Percentiles rank a stretch among this genome's conserved stretches.
phyloP scores from a whole-genome alignment of 2,888 invertebrate genomes.

The Polyploca ridens region DNA sequence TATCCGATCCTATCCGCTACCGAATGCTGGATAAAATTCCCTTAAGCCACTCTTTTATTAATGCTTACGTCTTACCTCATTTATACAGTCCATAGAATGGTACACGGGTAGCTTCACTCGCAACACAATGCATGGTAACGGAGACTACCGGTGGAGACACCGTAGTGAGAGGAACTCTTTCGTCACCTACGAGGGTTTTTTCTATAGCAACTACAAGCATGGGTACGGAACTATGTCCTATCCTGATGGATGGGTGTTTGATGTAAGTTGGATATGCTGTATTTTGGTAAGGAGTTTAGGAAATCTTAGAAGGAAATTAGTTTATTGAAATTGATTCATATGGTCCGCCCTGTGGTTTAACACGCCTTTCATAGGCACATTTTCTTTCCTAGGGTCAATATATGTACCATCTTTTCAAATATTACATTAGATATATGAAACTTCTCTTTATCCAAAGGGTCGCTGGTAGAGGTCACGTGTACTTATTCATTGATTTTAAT shows the following conservation, averaged over 20 bases:
- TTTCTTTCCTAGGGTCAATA: too few relatives aligned
- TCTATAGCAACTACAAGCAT: slow-evolving; percentile 80
- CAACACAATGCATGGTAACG: slow-evolving; percentile 79
- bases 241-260: slow-evolving; percentile 69
- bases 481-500: not conserved
- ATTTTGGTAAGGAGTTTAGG: not conserved
- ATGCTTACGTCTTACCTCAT: too few relatives aligned
- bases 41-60: too few relatives aligned
- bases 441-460: too few relatives aligned
- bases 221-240: slow-evolving; percentile 83
- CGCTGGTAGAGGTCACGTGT: too few relatives aligned
- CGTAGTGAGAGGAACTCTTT: slow-evolving; percentile 46
- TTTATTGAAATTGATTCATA: not conserved
- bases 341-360: too few relatives aligned
- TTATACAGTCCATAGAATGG: slow-evolving; percentile 65
- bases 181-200: slow-evolving; percentile 75
- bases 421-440: too few relatives aligned
- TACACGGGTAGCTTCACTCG: slow-evolving; percentile 71
- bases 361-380: too few relatives aligned
- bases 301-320: not conserved
- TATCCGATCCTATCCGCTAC: too few relatives aligned
- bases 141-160: slow-evolving; percentile 72
- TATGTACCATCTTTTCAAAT: too few relatives aligned
- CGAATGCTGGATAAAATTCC: too few relatives aligned
- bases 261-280: slow-evolving; percentile 41